Evolutionary conservation across 1,140 invertebrate genomes (phyloP).

Genomic region (Zaprionus tsacasi): DNA sequence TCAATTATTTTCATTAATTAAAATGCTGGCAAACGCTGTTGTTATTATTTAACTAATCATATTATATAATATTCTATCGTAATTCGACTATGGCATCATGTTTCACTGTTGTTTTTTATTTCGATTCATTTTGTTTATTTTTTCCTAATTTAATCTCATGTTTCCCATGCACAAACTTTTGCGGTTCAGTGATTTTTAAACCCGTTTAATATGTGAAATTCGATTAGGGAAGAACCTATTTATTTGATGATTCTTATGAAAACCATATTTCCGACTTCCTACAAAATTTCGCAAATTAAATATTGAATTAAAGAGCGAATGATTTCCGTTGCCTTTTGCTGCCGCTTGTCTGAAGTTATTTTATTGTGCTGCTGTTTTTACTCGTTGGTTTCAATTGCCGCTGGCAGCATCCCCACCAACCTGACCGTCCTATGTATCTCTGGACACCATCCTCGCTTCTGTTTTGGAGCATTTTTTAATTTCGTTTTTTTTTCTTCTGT

Average conservation of each 20-base stretch:
- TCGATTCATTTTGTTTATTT: neutral
- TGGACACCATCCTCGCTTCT: neutral
- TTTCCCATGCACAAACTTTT: neutral
- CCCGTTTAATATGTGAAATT: neutral
- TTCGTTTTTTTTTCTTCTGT: neutral
- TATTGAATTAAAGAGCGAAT: conserved; percentile 20
- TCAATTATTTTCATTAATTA: conserved; percentile 8
- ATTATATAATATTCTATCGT: neutral
- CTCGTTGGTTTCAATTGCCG: conserved; percentile 23
- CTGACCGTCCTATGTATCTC: neutral
- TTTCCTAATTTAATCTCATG: neutral
- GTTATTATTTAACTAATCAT: conserved; percentile 1
- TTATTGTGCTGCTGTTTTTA: neutral
- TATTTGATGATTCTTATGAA: neutral
- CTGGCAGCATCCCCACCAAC: conserved; percentile 3
- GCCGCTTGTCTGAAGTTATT: conserved; percentile 4
- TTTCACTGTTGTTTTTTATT: neutral
- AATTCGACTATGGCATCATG: neutral
- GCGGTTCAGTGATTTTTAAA: conserved; percentile 1
- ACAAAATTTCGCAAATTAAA: neutral
- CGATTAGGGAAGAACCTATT: neutral
- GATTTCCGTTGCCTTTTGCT: conserved; percentile 26
- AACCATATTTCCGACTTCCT: neutral
- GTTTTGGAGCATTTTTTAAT: neutral
- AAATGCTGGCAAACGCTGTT: neutral